Conservation (phyloP, 2,797 vertebrate genomes). For the Echiichthys vipera region DNA sequence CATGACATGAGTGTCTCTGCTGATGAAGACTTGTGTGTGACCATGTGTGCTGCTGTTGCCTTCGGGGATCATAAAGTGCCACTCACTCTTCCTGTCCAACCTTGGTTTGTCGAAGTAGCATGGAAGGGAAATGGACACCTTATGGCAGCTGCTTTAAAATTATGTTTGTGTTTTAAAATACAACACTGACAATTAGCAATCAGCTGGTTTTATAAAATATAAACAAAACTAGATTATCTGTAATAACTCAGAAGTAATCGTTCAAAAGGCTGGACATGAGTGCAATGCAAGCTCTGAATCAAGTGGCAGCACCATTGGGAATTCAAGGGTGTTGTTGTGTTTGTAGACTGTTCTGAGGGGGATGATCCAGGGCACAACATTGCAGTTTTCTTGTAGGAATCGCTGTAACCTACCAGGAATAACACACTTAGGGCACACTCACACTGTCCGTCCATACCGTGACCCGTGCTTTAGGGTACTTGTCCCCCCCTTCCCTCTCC, state of each 20-base stretch:
- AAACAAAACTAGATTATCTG: not conserved
- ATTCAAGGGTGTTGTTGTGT: not conserved
- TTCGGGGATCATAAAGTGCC: conserved; percentile 62
- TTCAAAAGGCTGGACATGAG: not conserved
- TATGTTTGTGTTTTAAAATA: not conserved
- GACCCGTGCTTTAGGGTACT: too few species aligned
- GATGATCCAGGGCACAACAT: not conserved
- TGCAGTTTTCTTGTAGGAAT: not conserved
- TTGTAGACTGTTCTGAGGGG: not conserved
- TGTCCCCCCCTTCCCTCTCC: too few species aligned
- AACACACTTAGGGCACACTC: not conserved
- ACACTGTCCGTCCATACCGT: too few species aligned
- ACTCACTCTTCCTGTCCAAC: conserved; percentile 47
- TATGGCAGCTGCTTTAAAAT: conserved; percentile 4
- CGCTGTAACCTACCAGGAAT: not conserved
- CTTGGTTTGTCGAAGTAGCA: conserved; percentile 44
- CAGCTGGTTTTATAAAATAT: not conserved
- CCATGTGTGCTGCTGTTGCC: conserved; percentile 51
- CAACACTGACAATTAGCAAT: not conserved
- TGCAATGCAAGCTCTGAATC: not conserved
- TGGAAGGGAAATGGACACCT: conserved; percentile 31
- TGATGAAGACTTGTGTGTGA: conserved; percentile 67
- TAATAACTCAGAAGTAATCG: not conserved
- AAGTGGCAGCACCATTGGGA: not conserved
- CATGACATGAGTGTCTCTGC: conserved; percentile 52